A percentile compares a stretch with the other conserved stretches of the same genome.
phyloP scores from a whole-genome alignment of 2,113 vertebrate genomes.

The Dasyornis broadbenti region DNA sequence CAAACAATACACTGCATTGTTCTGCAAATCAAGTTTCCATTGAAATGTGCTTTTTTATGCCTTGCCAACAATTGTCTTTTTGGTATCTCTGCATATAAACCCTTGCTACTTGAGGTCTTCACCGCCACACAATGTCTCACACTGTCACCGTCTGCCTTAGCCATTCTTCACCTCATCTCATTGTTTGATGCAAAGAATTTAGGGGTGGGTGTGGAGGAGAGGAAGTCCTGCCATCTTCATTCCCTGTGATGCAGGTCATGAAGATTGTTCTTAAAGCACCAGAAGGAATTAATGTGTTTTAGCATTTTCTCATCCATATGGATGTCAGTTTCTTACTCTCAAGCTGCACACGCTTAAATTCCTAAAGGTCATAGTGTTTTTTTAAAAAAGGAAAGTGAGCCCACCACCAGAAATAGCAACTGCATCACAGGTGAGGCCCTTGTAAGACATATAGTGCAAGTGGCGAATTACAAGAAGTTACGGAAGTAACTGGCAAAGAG shows the following conservation, averaged over 20 bases:
- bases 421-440: neutral
- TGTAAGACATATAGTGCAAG: neutral
- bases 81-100: neutral
- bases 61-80: neutral
- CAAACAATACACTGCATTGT: neutral
- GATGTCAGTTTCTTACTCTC: neutral
- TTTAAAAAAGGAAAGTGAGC: neutral
- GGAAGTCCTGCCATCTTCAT: neutral
- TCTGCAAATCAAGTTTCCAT: neutral
- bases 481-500: neutral
- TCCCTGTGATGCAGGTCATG: neutral
- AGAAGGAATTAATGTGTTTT: neutral
- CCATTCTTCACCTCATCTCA: neutral
- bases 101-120: neutral
- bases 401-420: neutral
- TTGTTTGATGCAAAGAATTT: neutral
- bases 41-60: neutral
- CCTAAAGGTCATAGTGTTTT: neutral
- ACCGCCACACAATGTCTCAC: neutral
- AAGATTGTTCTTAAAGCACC: neutral
- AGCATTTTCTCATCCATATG: neutral
- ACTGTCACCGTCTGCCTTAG: neutral
- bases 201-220: neutral
- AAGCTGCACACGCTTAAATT: neutral
- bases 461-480: neutral